Percentiles rank a stretch among this genome's conserved stretches.
Conservation (phyloP, 2,797 vertebrate species). For the Propithecus perrieri region DNA sequence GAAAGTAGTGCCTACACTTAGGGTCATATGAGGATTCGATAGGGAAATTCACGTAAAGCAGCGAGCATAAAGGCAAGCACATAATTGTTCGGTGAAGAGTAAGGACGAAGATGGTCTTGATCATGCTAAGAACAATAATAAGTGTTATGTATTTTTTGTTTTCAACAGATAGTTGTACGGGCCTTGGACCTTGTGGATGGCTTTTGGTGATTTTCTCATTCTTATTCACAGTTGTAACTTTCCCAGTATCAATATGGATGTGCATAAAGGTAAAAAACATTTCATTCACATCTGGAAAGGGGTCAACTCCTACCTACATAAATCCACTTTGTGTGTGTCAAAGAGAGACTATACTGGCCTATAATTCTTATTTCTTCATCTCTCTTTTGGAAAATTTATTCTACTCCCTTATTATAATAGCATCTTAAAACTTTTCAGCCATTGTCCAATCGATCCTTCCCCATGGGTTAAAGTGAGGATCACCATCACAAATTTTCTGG, state of each 20-base stretch:
- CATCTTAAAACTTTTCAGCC: background rate
- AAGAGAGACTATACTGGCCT: background rate
- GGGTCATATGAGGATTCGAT: background rate
- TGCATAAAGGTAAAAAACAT: slow-evolving; percentile 94
- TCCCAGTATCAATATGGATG: slow-evolving; percentile 96
- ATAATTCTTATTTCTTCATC: background rate
- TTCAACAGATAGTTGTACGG: slow-evolving; percentile 75
- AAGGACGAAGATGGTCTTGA: background rate
- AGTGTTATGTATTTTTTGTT: slow-evolving; percentile 11
- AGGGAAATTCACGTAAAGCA: background rate
- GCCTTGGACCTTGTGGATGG: slow-evolving; percentile 91
- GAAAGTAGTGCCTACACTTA: background rate
- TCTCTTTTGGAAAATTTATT: background rate
- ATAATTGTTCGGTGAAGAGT: fast-evolving
- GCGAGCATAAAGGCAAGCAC: background rate
- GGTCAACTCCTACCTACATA: background rate
- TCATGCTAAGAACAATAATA: fast-evolving
- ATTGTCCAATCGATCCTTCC: background rate
- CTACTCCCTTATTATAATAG: background rate
- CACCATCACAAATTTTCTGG: background rate
- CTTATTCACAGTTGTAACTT: slow-evolving; percentile 88
- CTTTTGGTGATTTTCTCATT: slow-evolving; percentile 90
- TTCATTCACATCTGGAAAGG: background rate
- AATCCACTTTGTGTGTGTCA: background rate
- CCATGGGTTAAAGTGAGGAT: background rate